Conservation (phyloP, 2,113 vertebrate genomes). For the Ceyx margarethae region DNA sequence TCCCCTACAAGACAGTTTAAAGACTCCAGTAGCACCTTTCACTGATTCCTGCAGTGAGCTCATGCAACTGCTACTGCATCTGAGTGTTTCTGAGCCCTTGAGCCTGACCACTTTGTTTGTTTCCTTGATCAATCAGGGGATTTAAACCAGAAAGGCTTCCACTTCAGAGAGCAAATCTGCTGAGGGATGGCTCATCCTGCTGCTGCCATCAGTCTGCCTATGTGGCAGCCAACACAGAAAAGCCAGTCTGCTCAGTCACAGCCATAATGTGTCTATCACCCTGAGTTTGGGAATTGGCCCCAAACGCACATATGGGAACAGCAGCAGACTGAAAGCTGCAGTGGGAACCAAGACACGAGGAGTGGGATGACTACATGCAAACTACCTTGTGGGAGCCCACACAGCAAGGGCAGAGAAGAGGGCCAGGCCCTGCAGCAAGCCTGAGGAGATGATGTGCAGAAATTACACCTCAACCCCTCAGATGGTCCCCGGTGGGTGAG, state of each 20-base stretch:
- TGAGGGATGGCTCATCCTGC: not conserved
- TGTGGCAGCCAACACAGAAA: not conserved
- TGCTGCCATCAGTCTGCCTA: not conserved
- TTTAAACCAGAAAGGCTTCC: not conserved
- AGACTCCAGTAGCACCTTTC: not conserved
- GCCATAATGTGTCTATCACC: not conserved
- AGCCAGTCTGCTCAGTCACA: accelerated
- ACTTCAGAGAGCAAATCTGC: not conserved
- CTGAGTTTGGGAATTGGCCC: not conserved
- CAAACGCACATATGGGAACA: accelerated
- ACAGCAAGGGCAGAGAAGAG: accelerated
- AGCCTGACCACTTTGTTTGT: not conserved
- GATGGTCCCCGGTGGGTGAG: accelerated
- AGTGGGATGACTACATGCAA: accelerated
- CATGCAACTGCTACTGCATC: not conserved
- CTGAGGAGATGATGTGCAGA: not conserved
- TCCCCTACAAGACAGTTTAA: slow-evolving; percentile 47
- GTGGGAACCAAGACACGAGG: accelerated
- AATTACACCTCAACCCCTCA: not conserved
- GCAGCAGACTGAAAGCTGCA: not conserved
- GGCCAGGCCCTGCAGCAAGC: not conserved
- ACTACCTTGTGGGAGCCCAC: accelerated
- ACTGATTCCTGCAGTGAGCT: accelerated
- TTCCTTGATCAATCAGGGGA: not conserved
- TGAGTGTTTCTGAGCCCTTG: not conserved